These are phyloP conservation scores for Physeter macrocephalus DNA, from an alignment of 2,113 vertebrate species.

Conservation along the genomic window DNA sequence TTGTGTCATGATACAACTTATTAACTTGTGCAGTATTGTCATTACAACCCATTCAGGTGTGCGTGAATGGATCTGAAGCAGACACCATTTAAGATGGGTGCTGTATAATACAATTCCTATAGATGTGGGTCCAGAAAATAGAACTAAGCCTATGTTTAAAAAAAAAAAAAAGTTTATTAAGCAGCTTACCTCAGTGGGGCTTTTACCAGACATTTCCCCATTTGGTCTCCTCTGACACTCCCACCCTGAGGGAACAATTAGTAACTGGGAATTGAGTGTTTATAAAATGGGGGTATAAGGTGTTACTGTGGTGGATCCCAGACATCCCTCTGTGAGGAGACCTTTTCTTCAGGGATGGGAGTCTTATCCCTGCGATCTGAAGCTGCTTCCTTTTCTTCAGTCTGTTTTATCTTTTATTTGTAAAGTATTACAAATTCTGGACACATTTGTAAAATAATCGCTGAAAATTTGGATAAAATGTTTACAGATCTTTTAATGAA, in stretches of 20 bases:
- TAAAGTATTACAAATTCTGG: conserved; percentile 56
- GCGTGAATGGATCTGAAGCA: neutral
- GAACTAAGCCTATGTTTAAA: neutral
- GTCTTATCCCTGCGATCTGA: neutral
- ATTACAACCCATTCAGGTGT: neutral
- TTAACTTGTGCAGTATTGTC: conserved; percentile 26
- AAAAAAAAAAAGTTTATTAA: conserved; percentile 4
- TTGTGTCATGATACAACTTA: neutral
- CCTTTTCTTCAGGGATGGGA: neutral
- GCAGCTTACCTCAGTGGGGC: neutral
- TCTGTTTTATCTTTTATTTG: conserved; percentile 57
- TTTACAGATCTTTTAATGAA: conserved; percentile 69
- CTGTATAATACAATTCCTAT: neutral
- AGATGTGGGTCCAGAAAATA: conserved; percentile 19
- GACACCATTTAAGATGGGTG: conserved; percentile 21
- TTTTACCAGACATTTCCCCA: neutral
- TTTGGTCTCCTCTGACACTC: neutral
- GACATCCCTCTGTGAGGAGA: neutral
- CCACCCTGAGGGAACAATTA: neutral
- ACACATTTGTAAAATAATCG: conserved; percentile 51
- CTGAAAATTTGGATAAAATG: conserved; percentile 58
- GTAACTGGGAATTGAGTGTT: neutral
- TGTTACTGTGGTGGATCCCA: neutral
- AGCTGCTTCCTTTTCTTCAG: conserved; percentile 40
- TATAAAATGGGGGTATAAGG: neutral